phyloP scores from a whole-genome alignment of 2,888 invertebrate species.

The Drosophila bunnanda region DNA sequence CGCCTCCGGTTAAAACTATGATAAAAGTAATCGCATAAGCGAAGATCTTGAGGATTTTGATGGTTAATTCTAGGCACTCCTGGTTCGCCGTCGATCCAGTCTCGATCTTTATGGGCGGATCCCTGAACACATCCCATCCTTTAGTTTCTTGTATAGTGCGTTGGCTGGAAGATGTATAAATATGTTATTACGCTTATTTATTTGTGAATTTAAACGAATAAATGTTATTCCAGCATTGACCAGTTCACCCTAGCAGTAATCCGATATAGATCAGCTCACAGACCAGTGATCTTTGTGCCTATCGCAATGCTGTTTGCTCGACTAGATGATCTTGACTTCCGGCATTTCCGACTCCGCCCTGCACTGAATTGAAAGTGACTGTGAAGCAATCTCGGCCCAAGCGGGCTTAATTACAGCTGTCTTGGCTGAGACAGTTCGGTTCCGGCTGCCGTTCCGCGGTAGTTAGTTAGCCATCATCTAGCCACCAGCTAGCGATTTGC shows the following conservation, averaged over 20 bases:
- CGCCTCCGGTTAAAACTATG: constrained; percentile 93
- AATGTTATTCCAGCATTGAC: no score
- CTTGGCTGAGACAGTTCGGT: constrained; percentile 47
- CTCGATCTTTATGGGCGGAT: constrained; percentile 94
- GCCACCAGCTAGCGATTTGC: constrained; percentile 50
- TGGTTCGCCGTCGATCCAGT: constrained; percentile 95
- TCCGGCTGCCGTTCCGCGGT: constrained; percentile 54
- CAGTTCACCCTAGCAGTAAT: constrained; percentile 2
- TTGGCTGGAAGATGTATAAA: constrained; percentile 86
- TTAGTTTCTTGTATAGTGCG: constrained; percentile 94
- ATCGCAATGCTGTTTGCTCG: constrained; percentile 12
- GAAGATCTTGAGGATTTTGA: constrained; percentile 92
- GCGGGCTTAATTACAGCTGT: constrained; percentile 50
- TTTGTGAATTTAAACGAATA: no score
- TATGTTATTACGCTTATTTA: no score
- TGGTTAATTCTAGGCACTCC: constrained; percentile 93
- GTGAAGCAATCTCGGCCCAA: constrained; percentile 54
- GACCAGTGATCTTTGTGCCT: constrained; percentile 17
- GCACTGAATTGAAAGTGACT: constrained; percentile 57
- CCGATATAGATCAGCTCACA: constrained; percentile 25
- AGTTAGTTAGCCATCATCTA: constrained; percentile 21
- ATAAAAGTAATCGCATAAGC: constrained; percentile 94
- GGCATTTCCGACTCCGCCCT: constrained; percentile 58
- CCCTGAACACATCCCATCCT: constrained; percentile 98
- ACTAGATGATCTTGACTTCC: constrained; percentile 54